phyloP scores from a whole-genome alignment of 2,888 invertebrate species.

The Plebejus melissa region DNA sequence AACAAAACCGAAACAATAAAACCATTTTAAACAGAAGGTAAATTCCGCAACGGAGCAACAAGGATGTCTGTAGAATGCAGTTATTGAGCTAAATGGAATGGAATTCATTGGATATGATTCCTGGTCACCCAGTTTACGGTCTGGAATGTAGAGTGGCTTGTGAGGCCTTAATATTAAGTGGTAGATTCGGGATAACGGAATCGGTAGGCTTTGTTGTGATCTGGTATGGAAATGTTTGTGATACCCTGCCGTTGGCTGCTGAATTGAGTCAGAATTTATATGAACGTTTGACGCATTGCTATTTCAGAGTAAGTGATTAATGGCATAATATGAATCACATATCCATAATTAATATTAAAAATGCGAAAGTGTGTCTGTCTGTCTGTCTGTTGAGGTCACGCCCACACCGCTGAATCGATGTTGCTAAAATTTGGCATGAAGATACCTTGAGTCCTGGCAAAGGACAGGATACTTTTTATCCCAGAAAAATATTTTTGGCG shows the following conservation, averaged over 20 bases:
- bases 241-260: background rate
- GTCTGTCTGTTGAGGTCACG: too few relatives aligned
- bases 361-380: too few relatives aligned
- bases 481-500: too few relatives aligned
- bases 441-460: too few relatives aligned
- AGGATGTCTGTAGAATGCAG: background rate
- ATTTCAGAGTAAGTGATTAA: background rate
- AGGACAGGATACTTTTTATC: too few relatives aligned
- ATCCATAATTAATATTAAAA: too few relatives aligned
- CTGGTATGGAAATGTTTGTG: conserved; percentile 3
- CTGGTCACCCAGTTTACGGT: conserved; percentile 20
- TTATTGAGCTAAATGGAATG: conserved; percentile 8
- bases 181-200: conserved; percentile 19
- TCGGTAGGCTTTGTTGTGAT: conserved; percentile 15
- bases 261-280: background rate
- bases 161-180: conserved; percentile 21
- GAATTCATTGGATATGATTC: conserved; percentile 17
- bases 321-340: background rate
- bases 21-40: background rate
- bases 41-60: background rate
- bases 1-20: background rate
- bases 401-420: too few relatives aligned
- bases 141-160: conserved; percentile 19
- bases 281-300: conserved; percentile 1
- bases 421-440: too few relatives aligned